phyloP scores from a whole-genome alignment of 92 coral and sea anemone species.

The Umimayanthus chanpuru region DNA sequence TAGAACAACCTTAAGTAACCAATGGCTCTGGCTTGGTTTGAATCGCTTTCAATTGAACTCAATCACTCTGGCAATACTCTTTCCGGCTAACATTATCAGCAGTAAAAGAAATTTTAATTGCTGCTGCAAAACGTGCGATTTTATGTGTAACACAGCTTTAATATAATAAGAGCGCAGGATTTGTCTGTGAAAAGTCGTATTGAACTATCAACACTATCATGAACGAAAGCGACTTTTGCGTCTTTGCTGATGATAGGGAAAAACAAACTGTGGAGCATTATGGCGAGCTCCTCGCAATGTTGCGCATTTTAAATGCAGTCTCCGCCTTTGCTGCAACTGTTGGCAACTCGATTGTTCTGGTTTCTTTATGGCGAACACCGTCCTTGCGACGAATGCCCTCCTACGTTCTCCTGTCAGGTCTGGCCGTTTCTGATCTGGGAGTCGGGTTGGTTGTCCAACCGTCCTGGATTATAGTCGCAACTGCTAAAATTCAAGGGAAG shows the following conservation, averaged over 20 bases:
- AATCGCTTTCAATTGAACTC: background rate
- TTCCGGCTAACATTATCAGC: background rate
- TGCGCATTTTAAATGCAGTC: slow-evolving; percentile 9
- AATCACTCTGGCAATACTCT: background rate
- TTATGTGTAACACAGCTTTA: background rate
- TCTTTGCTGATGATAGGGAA: slow-evolving; percentile 10
- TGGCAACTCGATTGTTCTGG: slow-evolving; percentile 7
- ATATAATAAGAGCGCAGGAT: too few species aligned
- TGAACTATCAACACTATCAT: background rate
- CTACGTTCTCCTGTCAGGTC: background rate
- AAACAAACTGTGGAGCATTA: background rate
- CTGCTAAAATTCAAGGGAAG: slow-evolving; percentile 13
- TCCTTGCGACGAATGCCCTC: background rate
- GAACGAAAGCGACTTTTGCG: background rate
- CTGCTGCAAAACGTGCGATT: background rate
- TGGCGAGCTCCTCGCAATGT: background rate
- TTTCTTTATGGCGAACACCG: slow-evolving; percentile 11
- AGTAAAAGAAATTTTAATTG: too few species aligned
- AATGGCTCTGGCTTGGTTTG: background rate
- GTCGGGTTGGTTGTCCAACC: slow-evolving; percentile 7
- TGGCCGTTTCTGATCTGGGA: slow-evolving; percentile 10
- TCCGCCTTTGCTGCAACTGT: background rate
- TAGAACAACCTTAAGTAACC: background rate
- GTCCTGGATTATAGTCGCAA: slow-evolving; percentile 10
- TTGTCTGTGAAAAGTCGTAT: background rate